Base-by-base conservation (phyloP, 2,888 invertebrate genomes). In the Agrenia bidenticulata region DNA sequence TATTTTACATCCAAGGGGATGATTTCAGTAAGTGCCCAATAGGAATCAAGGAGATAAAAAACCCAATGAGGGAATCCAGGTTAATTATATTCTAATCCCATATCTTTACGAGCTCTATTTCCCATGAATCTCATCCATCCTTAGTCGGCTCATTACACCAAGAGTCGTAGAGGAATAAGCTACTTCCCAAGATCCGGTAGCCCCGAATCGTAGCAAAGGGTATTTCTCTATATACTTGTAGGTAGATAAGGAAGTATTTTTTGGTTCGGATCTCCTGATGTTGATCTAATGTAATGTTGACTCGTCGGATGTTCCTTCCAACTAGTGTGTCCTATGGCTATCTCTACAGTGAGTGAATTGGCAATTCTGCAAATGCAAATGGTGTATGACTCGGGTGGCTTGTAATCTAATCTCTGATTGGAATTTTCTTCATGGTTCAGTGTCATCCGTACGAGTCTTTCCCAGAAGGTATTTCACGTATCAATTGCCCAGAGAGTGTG, bases 381-480 rank as follows among this genome's bases (percentile, higher is more conserved):
- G 55, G 55, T 11, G 11, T n/a, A 55, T 55, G 55, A 55, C 27
- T 55, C 9, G 27, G n/a, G 11, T 17, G 32, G 24, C 2, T 27
- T 27, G 32, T 27, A 67, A 63, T 67, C 67, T 63, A 60, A 67
- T 67, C 67, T 63, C 54, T 67, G 67, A 67, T 67, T 67, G 67
- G 67, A 63, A 67, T 63, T 67, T 67, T 55, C 37, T 32, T 7
- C 19, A 17, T 21, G 15, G 13, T 9, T 51, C 51, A 51, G 17
- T 13, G 7, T 21, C 21, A 56, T 23, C 17, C 13, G 15, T 56
- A 56, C n/a, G n/a, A n/a, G n/a, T n/a, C n/a, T n/a, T n/a, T 32
- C 32, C 11, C 5, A 11, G 32, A 27, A 11, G 37, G 19, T 4
- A 9, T 37, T 7, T 13, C 23, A 2, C 21, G 24, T 57, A 19